phyloP scores from a whole-genome alignment of 2,797 vertebrate species.

The Cheracebus regulus region DNA sequence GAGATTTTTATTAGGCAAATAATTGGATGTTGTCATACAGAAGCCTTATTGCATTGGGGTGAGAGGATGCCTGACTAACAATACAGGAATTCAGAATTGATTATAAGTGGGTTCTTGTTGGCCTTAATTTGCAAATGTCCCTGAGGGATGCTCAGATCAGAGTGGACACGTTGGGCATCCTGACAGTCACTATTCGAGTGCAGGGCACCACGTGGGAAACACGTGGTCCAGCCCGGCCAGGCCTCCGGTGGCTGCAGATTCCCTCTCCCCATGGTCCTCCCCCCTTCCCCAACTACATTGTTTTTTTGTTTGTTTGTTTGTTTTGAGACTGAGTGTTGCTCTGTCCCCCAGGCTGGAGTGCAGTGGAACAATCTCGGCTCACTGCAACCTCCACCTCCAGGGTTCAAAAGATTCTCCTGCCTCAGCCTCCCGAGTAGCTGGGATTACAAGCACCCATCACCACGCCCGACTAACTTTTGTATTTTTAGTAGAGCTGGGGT shows the following conservation, averaged over 20 bases:
- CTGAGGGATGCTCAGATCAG: background rate
- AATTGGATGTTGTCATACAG: background rate
- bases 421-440: too few relatives aligned
- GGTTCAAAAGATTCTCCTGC: too few relatives aligned
- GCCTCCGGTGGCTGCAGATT: background rate
- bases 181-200: rapidly evolving
- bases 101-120: background rate
- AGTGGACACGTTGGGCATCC: background rate
- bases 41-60: background rate
- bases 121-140: background rate
- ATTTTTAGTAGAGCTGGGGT: too few relatives aligned
- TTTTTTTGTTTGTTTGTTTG: background rate
- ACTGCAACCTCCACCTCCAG: too few relatives aligned
- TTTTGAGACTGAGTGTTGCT: too few relatives aligned
- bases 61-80: background rate
- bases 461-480: too few relatives aligned
- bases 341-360: too few relatives aligned
- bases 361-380: too few relatives aligned
- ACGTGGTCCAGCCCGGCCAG: rapidly evolving
- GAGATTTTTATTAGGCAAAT: background rate
- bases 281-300: background rate
- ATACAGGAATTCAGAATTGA: background rate
- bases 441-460: too few relatives aligned
- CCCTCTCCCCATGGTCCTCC: background rate
- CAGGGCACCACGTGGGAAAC: too few relatives aligned